Evolutionary conservation across 2,888 invertebrate genomes (phyloP), one percentile per base, ranked within the genome.

Genomic region (Caenorhabditis angaria): DNA sequence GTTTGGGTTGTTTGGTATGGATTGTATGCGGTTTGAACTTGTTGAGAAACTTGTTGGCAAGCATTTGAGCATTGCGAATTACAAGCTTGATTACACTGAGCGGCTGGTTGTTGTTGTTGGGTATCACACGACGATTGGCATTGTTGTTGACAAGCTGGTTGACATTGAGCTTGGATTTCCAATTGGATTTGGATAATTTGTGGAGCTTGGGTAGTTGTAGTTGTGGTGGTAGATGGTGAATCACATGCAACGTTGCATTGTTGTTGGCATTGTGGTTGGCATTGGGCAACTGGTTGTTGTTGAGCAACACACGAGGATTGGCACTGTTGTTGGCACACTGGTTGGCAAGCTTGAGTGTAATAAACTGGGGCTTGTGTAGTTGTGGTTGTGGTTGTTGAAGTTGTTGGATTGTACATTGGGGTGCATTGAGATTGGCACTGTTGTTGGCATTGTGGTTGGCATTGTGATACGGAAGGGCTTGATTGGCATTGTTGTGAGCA

Each of bases 61-160:
- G 66, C 62, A 41, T 67, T 41, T 12, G 68, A 50, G 65, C 80
- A 80, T 51, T 66, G 70, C 29, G 65, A 58, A 59, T 60, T 59
- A 60, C 80, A 80, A 20, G 75, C 66, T 20, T 64, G 67, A 48
- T 53, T 51, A 66, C 80, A 80, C 35, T 73, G 69, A 28, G 51
- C 41, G 18, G 67, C 56, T 41, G 80, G 77, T 64, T 80, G 80
- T 47, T 77, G 77, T 61, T 77, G 77, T 58, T 80, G 80, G 48
- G 67, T 64, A 41, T 57, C 62, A 48, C 76, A 78, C 29, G 77
- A 72, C n/a, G 71, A 69, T 56, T 70, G 74, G 51, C 80, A 80
- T 47, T 65, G 68, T 47, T 68, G 70, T 29, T 68, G 71, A 64
- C 80, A 77, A 47, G 73, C 76, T 28, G 68, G 56, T 41, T 64